Evolutionary conservation across 2,113 vertebrate species (phyloP), one percentile per base, ranked within the genome.

Genomic region (Colistium nudipinnis): DNA sequence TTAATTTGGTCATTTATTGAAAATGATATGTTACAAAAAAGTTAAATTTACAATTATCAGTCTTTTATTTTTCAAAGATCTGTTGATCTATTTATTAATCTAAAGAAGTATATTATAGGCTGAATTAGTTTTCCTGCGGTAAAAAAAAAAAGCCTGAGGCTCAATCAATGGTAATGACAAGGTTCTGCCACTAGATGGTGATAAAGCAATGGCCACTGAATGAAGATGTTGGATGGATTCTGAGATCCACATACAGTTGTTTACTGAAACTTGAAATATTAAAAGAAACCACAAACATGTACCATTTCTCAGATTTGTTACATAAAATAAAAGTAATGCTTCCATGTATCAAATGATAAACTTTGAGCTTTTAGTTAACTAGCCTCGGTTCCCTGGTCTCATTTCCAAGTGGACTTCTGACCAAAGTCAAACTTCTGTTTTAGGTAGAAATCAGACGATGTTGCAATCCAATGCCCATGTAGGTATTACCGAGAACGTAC

Each of bases 161-260:
- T 56, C 43, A 38, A 10, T 19, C n/a, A 7, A 22, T 54, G 33
- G 70, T 65, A 27, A 73, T 82, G 70, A 64, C 44, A 13, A 4
- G 1, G 0, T 16, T 7, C 11, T 2, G 16, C 74, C 89, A 79
- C 78, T 70, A 79, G 86, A 28, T 70, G 84, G 85, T 4, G 14
- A 43, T 9, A 41, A 3, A 48, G 12, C 43, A 76, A 65, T 3
- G 12, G 6, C 1, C 67, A 81, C 33, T 16, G 1, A 6, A 25
- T 35, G 9, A 16, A 43, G 17, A 19, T 6, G 0, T 17, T 43
- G 39, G 24, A 28, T 25, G 16, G 7, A 38, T n/a, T 28, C 12
- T n/a, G 13, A 59, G 9, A 19, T 24, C 2, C 27, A 51, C 38
- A 5, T 4, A 14, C 24, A 24, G 24, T 7, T 24, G 7, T n/a